phyloP scores from a whole-genome alignment of 2,797 vertebrate species.

The Ctenosaura bakeri region DNA sequence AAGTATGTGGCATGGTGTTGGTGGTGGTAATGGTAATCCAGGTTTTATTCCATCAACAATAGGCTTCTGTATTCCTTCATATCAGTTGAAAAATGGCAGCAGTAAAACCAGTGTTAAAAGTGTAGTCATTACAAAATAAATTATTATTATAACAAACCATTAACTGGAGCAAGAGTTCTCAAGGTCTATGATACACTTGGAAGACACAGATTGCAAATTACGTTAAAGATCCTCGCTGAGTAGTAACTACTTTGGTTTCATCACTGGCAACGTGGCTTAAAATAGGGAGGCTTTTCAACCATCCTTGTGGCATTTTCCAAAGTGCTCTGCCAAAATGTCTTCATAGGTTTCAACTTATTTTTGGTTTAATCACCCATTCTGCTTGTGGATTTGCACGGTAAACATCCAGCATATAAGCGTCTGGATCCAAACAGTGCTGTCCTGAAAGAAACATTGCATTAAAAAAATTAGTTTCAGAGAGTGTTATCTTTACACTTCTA shows the following conservation, averaged over 20 bases:
- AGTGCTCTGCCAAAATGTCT: background rate
- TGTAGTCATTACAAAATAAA: slow-evolving; percentile 3
- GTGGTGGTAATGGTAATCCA: background rate
- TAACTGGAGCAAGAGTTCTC: slow-evolving; percentile 39
- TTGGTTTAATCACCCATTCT: slow-evolving; percentile 90
- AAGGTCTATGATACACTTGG: slow-evolving; percentile 25
- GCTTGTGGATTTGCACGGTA: slow-evolving; percentile 89
- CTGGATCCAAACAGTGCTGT: slow-evolving; percentile 88
- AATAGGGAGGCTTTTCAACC: slow-evolving; percentile 45
- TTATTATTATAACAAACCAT: background rate
- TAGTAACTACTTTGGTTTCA: slow-evolving; percentile 43
- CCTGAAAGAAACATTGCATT: slow-evolving; percentile 77
- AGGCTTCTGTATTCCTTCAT: slow-evolving; percentile 48
- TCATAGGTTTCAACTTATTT: slow-evolving; percentile 77
- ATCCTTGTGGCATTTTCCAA: slow-evolving; percentile 50
- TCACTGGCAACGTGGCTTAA: slow-evolving; percentile 50
- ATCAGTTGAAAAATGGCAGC: slow-evolving; percentile 38
- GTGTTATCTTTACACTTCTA: background rate
- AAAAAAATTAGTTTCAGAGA: background rate
- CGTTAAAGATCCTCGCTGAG: slow-evolving; percentile 43
- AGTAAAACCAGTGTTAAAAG: slow-evolving; percentile 46
- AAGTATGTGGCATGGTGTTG: background rate
- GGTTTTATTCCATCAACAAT: slow-evolving; percentile 39
- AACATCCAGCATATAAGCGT: slow-evolving; percentile 87
- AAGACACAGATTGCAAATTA: slow-evolving; percentile 32